A percentile compares a stretch with the other conserved stretches of the same genome.
Evolutionary conservation across 2,888 invertebrate species (phyloP).

Genomic region (Meganola albula): DNA sequence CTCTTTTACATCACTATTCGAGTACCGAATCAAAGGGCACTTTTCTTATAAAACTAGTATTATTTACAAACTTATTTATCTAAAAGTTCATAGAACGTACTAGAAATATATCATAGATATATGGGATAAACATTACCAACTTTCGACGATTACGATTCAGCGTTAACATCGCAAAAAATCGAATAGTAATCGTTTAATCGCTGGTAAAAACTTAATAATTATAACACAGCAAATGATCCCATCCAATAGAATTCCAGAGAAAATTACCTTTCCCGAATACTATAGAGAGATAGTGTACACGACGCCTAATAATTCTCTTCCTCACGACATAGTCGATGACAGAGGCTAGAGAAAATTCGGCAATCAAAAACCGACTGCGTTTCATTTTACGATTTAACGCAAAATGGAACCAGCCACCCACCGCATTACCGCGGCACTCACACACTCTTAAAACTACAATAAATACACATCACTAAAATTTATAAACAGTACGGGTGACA

Average conservation of each 20-base stretch:
- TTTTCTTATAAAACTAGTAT: constrained; percentile 26
- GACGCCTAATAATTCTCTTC: constrained; percentile 45
- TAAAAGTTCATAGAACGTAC: constrained; percentile 97
- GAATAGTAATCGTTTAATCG: constrained; percentile 47
- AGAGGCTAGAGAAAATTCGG: constrained; percentile 41
- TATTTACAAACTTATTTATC: constrained; percentile 58
- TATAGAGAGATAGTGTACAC: constrained; percentile 59
- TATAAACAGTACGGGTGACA: constrained; percentile 95
- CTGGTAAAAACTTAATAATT: constrained; percentile 62
- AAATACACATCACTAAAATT: constrained; percentile 48
- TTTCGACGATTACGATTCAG: constrained; percentile 52
- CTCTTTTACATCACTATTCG: constrained; percentile 39
- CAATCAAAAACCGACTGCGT: constrained; percentile 48
- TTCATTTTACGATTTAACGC: constrained; percentile 46
- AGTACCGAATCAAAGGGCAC: constrained; percentile 25
- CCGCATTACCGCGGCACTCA: constrained; percentile 73
- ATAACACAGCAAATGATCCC: constrained; percentile 56
- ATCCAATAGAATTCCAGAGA: constrained; percentile 68
- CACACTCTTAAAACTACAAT: constrained; percentile 46
- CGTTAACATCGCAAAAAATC: constrained; percentile 30
- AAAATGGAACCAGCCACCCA: constrained; percentile 57
- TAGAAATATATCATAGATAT: constrained; percentile 98
- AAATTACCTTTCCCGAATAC: constrained; percentile 78
- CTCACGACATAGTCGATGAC: constrained; percentile 34
- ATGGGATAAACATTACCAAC: constrained; percentile 93